Conservation (phyloP, 1,140 invertebrate species). For the Agrypnia vestita region DNA sequence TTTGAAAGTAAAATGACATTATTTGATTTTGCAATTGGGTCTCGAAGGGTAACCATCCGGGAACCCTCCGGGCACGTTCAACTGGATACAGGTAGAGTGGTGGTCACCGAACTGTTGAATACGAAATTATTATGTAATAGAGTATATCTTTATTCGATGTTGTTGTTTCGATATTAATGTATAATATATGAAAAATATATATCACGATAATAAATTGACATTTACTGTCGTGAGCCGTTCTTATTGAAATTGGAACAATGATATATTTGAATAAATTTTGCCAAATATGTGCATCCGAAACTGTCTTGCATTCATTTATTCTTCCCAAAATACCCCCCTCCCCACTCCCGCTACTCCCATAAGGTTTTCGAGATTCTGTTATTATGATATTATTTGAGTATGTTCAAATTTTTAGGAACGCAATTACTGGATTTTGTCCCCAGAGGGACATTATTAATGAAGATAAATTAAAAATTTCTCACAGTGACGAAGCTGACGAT, state of each 20-base stretch:
- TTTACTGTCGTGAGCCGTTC: conserved; percentile 43
- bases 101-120: conserved; percentile 21
- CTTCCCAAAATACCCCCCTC: conserved; percentile 3
- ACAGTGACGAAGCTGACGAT: no score
- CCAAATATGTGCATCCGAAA: conserved; percentile 51
- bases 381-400: no score
- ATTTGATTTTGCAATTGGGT: no score
- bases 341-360: neutral
- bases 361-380: conserved; percentile 12
- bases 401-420: no score
- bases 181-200: conserved; percentile 49
- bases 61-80: neutral
- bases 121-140: conserved; percentile 52
- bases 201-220: conserved; percentile 49
- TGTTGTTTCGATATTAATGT: conserved; percentile 59
- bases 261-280: conserved; percentile 55
- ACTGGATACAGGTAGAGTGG: neutral
- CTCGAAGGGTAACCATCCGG: no score
- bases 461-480: no score
- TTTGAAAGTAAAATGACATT: no score
- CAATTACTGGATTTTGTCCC: no score
- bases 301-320: conserved; percentile 50
- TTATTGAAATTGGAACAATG: conserved; percentile 56
- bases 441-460: no score
- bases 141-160: conserved; percentile 59